Evolutionary conservation across 1,140 invertebrate genomes (phyloP), one percentile per base, ranked within the genome.

Genomic region (Hormaphis cornu): DNA sequence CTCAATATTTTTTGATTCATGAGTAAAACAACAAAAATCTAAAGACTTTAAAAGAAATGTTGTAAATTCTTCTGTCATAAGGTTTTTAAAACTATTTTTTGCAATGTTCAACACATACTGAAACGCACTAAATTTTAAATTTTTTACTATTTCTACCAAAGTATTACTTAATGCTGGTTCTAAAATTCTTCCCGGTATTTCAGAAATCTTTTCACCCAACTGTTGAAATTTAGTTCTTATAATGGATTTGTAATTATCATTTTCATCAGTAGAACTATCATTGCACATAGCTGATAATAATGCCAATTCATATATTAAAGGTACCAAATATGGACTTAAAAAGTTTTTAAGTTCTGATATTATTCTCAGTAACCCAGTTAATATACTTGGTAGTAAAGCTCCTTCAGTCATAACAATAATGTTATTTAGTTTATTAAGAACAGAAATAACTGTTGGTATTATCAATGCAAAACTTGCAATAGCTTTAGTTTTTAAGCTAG

Each of bases 31-130:
- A 18, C 91, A 79, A 71, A 92, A 86, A 74, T 91, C 85, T 6
- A 95, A 78, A 7, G 87, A 85, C 18, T 83, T 82, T 5, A 93
- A 76, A 79, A 92, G 92, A 74, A 94, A 89, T 1, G 80, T 78
- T 1, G 86, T 84, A 4, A 94, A 77, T 72, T 87, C 83, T 20
- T 82, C 78, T 59, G 88, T 83, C 63, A 91, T 86, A 0, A 82
- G 79, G 70, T 81, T 81, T 0, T 75, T 75, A 54, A 94, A 86
- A 72, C 85, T 86, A 30, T 90, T 87, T 5, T 83, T 79, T 30
- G 94, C 77, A 26, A 94, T 82, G 5, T 81, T 81, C 86, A 94
- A 88, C 1, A 93, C 77, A 7, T 86, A 81, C 18, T 81, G 80
- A 20, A 93, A 81, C 40, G 85, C 85, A 44, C 80, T 77, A 71